These are phyloP conservation scores for Eristalinus sepulchralis DNA, from an alignment of 2,888 invertebrate genomes.

Conservation along the genomic window DNA sequence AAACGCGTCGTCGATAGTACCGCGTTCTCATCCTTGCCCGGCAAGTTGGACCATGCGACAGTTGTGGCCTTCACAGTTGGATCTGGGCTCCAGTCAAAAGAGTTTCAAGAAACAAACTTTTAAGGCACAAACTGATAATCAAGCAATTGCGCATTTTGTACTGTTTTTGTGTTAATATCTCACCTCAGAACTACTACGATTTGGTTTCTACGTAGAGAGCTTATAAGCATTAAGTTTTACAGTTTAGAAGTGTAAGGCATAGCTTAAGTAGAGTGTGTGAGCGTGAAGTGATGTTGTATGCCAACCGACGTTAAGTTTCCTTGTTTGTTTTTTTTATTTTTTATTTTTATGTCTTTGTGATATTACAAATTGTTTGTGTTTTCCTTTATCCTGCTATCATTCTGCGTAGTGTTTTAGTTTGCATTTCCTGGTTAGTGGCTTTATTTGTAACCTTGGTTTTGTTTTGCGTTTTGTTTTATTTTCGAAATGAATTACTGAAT, in stretches of 20 bases:
- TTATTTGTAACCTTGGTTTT: constrained; percentile 12
- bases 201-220: constrained; percentile 64
- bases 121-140: constrained; percentile 69
- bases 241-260: constrained; percentile 53
- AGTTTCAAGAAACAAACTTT: constrained; percentile 80
- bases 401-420: constrained; percentile 11
- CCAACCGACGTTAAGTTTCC: constrained; percentile 60
- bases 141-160: not conserved
- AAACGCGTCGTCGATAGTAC: constrained; percentile 88
- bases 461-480: constrained; percentile 38
- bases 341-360: constrained; percentile 46
- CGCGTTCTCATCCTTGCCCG: constrained; percentile 86
- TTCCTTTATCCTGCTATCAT: constrained; percentile 7
- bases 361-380: constrained; percentile 21
- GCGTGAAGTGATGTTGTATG: constrained; percentile 48
- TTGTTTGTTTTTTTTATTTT: constrained; percentile 33
- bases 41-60: constrained; percentile 94
- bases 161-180: constrained; percentile 8
- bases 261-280: constrained; percentile 68
- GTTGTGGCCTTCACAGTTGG: constrained; percentile 91
- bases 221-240: constrained; percentile 59
- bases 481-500: constrained; percentile 45
- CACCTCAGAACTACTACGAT: constrained; percentile 52
- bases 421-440: constrained; percentile 14
- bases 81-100: constrained; percentile 78